Conservation (phyloP, 2,888 invertebrate genomes). For the Schizaphis graminum region DNA sequence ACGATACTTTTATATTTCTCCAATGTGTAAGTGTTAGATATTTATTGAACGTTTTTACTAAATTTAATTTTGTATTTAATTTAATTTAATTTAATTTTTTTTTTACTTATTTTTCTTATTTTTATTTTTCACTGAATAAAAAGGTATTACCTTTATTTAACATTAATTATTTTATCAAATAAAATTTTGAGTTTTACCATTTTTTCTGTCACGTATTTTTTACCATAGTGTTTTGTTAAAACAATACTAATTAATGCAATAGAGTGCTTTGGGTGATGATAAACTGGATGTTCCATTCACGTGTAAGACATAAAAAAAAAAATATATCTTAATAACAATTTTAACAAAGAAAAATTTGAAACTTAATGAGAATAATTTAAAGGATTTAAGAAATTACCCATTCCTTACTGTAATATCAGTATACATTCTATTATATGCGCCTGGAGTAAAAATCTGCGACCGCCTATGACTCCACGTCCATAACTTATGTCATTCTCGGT, state of each 20-base stretch:
- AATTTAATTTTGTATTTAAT: background rate
- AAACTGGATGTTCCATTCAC: background rate
- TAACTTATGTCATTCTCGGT: slow-evolving; percentile 1
- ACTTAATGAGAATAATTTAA: background rate
- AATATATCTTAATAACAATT: background rate
- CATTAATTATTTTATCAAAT: background rate
- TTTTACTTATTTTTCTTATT: background rate
- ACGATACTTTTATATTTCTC: background rate
- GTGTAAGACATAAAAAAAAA: background rate
- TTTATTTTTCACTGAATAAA: background rate
- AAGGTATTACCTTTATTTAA: background rate
- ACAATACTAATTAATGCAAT: background rate
- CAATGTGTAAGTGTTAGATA: background rate
- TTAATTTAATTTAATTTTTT: too few species aligned
- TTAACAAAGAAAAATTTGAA: background rate
- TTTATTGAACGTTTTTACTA: background rate
- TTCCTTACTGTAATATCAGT: background rate
- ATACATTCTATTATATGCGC: background rate
- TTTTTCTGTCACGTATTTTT: background rate
- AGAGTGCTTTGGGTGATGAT: background rate
- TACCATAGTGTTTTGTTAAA: background rate
- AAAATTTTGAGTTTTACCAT: background rate
- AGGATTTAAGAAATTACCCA: background rate
- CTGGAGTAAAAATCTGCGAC: background rate
- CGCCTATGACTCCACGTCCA: background rate